Evolutionary conservation across 1,140 invertebrate genomes (phyloP), one percentile per base, ranked within the genome.

Genomic region (Pristionchus pacificus): DNA sequence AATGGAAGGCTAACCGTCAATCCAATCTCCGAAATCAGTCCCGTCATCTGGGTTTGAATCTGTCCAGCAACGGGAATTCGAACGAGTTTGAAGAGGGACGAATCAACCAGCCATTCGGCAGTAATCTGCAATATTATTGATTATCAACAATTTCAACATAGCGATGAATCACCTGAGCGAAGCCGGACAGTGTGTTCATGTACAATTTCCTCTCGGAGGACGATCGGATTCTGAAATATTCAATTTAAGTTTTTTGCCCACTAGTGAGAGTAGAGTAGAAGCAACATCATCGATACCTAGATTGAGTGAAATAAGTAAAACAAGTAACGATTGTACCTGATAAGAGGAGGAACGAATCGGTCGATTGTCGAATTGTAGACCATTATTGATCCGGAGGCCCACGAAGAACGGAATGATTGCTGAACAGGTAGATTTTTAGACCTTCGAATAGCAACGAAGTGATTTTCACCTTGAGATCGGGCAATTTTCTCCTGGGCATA

Each of bases 1-100:
- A 19, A 27, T 24, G 14, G 24, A 19, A 32, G 24, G 15, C 30
- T 58, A 14, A 73, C 71, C 71, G 74, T 60, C 74, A 75, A 74
- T 19, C 60, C 70, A 30, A 75, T 72, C 25, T 75, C 74, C n/a
- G 71, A 74, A 6, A 73, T 75, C 19, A 75, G 31, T 1, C 74
- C 74, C 1, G 64, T 72, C 71, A 75, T 68, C 30, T 74, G 74
- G 29, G 71, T 58, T 24, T 57, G 38, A 19, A 75, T 72, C 65
- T 72, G 58, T 14, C 74, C 74, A 25, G 62, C 61, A 2, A 75
- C 60, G 25, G 74, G 74, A 27, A 75, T 60, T 63, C 66, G 61
- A 0, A 68, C 30, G 29, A 73, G 61, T n/a, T 65, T 55, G 19
- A 73, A 55, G 30, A 68, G 63, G 27, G 63, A 49, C 10, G 71